Evolutionary conservation across 1,140 invertebrate species (phyloP).

Genomic region (Eufriesea mexicana): DNA sequence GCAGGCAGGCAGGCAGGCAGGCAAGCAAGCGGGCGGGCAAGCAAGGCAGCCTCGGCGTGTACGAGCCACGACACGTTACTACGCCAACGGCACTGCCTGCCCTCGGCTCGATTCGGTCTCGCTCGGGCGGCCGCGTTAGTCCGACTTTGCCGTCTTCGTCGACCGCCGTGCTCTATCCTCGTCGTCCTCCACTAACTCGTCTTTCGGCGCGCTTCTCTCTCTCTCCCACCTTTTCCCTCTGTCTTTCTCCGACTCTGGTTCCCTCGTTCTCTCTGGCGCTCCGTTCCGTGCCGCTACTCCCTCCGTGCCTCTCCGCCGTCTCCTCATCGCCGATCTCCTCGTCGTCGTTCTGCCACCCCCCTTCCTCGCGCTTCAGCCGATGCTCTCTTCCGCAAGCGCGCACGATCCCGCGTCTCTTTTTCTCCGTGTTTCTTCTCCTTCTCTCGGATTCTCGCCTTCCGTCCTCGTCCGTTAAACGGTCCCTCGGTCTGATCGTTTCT

Average conservation of each 20-base stretch:
- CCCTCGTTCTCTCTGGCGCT: constrained; percentile 56
- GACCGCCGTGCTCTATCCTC: constrained; percentile 51
- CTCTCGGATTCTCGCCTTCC: constrained; percentile 22
- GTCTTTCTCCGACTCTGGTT: constrained; percentile 42
- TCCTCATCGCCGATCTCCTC: neutral
- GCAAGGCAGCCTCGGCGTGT: constrained; percentile 43
- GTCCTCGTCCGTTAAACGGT: constrained; percentile 18
- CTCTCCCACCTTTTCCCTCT: constrained; percentile 45
- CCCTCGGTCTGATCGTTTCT: constrained; percentile 40
- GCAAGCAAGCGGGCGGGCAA: constrained; percentile 54
- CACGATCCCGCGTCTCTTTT: constrained; percentile 61
- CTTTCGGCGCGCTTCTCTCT: constrained; percentile 49
- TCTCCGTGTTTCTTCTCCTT: constrained; percentile 58
- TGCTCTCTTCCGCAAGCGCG: constrained; percentile 76
- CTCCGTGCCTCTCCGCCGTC: constrained; percentile 26
- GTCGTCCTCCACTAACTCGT: constrained; percentile 49
- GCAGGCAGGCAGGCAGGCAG: constrained; percentile 49
- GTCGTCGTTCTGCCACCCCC: constrained; percentile 48
- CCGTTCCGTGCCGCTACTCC: constrained; percentile 43
- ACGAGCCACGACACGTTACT: constrained; percentile 62
- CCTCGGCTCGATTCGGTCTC: constrained; percentile 64
- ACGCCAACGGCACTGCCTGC: constrained; percentile 69
- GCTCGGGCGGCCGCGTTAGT: constrained; percentile 62
- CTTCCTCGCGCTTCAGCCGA: constrained; percentile 63
- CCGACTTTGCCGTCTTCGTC: constrained; percentile 50